phyloP scores from a whole-genome alignment of 1,140 invertebrate genomes.

The Formica exsecta region DNA sequence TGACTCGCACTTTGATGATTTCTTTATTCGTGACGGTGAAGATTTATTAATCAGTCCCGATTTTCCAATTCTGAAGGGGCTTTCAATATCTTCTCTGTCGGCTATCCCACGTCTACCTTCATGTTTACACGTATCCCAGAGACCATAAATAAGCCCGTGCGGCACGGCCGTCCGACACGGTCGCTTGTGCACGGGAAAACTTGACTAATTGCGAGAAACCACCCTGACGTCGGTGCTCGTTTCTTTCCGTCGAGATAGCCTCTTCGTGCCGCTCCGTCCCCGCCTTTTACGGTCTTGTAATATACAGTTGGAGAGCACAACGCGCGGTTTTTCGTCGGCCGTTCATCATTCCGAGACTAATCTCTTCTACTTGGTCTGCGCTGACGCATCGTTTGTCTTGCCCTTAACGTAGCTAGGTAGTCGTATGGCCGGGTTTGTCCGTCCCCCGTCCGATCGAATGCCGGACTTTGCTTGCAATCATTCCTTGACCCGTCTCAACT shows the following conservation, averaged over 20 bases:
- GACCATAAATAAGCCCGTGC: constrained; percentile 72
- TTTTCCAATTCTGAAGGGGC: constrained; percentile 8
- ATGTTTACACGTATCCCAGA: constrained; percentile 71
- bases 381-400: constrained; percentile 75
- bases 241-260: constrained; percentile 71
- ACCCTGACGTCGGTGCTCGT: constrained; percentile 66
- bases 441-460: constrained; percentile 38
- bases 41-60: constrained; percentile 6
- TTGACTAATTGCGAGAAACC: constrained; percentile 79
- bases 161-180: constrained; percentile 65
- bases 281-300: constrained; percentile 49
- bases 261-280: constrained; percentile 36
- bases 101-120: constrained; percentile 64
- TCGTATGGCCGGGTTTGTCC: constrained; percentile 20
- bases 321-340: constrained; percentile 72
- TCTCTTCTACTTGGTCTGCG: constrained; percentile 78
- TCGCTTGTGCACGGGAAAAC: constrained; percentile 70
- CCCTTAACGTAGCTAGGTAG: constrained; percentile 52
- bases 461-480: constrained; percentile 43
- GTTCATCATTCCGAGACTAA: constrained; percentile 78
- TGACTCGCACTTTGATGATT: constrained; percentile 5
- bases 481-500: neutral
- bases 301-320: constrained; percentile 69
- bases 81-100: constrained; percentile 12
- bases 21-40: constrained; percentile 3